These are phyloP conservation scores for Cactoblastis cactorum DNA, from an alignment of 2,888 invertebrate genomes.

Conservation along the genomic window DNA sequence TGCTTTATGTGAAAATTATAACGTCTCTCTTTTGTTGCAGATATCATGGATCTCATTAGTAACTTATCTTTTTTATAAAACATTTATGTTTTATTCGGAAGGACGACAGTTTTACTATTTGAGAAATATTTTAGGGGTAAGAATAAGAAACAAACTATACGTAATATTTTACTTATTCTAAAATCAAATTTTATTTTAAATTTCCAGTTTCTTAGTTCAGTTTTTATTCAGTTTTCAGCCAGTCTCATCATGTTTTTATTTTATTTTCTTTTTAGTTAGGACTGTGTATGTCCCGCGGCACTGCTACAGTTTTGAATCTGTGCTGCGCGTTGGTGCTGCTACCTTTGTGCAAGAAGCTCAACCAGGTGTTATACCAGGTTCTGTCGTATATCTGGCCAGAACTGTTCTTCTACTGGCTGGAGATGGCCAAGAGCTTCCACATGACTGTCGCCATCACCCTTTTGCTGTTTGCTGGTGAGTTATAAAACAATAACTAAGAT, in stretches of 20 bases:
- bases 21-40: slow-evolving; percentile 65
- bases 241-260: neutral
- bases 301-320: slow-evolving; percentile 72
- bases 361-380: slow-evolving; percentile 57
- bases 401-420: slow-evolving; percentile 69
- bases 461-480: slow-evolving; percentile 70
- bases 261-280: slow-evolving; percentile 59
- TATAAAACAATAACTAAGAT: too few species aligned
- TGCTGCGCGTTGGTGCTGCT: slow-evolving; percentile 62
- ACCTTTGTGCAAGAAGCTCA: slow-evolving; percentile 76
- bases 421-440: slow-evolving; percentile 74
- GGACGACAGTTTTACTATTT: slow-evolving; percentile 69
- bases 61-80: slow-evolving; percentile 67
- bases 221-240: neutral
- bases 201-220: slow-evolving; percentile 49
- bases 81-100: slow-evolving; percentile 70
- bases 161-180: slow-evolving; percentile 37
- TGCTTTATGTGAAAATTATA: too few species aligned
- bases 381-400: slow-evolving; percentile 57
- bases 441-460: slow-evolving; percentile 74
- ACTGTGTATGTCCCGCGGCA: slow-evolving; percentile 75
- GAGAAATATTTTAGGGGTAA: slow-evolving; percentile 76
- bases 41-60: slow-evolving; percentile 76
- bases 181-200: neutral
- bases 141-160: slow-evolving; percentile 45